Base-by-base conservation (phyloP, 2,888 invertebrate genomes). In the Deilephila elpenor region DNA sequence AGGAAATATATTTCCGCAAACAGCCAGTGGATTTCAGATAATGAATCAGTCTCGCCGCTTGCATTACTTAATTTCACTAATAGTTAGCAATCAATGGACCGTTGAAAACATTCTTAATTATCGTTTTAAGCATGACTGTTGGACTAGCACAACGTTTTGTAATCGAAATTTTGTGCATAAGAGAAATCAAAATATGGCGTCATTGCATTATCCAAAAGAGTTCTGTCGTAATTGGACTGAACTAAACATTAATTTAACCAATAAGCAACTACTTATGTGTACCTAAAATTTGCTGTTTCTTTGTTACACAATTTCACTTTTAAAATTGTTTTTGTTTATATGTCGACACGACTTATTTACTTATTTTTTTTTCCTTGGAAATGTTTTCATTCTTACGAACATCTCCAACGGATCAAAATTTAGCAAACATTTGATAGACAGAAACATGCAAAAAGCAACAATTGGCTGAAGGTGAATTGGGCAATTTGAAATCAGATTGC, bases 401-500 rank as follows among this genome's bases (percentile, higher is more conserved):
- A 64, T 44, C 20, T 64, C n/a, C 11, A 11, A 32, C n/a, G 44
- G 20, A 64, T 44, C 11, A 14, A 37, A 83, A 79, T 77, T 77
- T 78, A 76, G 77, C 53, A 53, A 70, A 29, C 11, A 71, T 34
- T 25, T 59, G 56, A 64, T 56, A 53, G 34, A 44, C 78, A 81
- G 44, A 85, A 86, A 83, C 79, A 82, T 80, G 80, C 82, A 85
- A 88, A 90, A 89, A 88, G 82, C 79, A 80, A 73, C 78, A 78
- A 83, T 84, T 85, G 83, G 82, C 82, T 82, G 84, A 84, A 86
- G 82, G 78, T 85, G 84, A 89, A 89, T 91, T 90, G 86, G 84
- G 86, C 85, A 90, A 91, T 90, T 89, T 86, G 78, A 86, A 87
- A 89, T 82, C 81, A 81, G 83, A 91, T 91, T 88, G 89, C 84